Conservation (phyloP, 2,113 vertebrate species). For the Xiphophorus hellerii region DNA sequence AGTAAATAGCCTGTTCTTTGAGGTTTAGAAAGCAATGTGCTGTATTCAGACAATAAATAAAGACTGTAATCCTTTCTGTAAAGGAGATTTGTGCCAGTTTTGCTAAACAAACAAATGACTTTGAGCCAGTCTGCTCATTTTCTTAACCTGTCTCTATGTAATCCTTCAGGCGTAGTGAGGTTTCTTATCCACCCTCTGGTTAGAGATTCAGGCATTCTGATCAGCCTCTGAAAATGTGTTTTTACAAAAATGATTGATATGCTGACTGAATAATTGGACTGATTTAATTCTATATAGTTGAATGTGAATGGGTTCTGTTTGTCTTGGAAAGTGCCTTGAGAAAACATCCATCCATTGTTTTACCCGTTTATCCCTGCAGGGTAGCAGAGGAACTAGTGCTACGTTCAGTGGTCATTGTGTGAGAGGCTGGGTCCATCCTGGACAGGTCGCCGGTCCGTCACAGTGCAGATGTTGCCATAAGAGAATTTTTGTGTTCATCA, state of each 20-base stretch:
- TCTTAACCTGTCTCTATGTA: not conserved
- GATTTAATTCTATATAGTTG: too few relatives aligned
- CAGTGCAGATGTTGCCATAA: too few relatives aligned
- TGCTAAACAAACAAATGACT: conserved; percentile 43
- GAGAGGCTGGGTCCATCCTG: too few relatives aligned
- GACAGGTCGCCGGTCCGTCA: too few relatives aligned
- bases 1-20: conserved; percentile 33
- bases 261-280: not conserved
- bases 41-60: conserved; percentile 28
- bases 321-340: too few relatives aligned
- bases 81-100: conserved; percentile 33
- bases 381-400: too few relatives aligned
- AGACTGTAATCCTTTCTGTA: conserved; percentile 28
- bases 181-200: not conserved
- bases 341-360: too few relatives aligned
- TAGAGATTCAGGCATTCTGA: not conserved
- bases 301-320: too few relatives aligned
- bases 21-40: conserved; percentile 19
- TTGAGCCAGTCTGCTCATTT: not conserved
- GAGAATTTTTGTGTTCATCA: too few relatives aligned
- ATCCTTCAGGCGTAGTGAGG: not conserved
- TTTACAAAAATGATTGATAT: not conserved
- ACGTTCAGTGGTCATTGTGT: too few relatives aligned
- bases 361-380: too few relatives aligned
- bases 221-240: not conserved